These are phyloP conservation scores for Ceuthmochares aereus DNA, from an alignment of 2,113 vertebrate genomes.

Conservation along the genomic window DNA sequence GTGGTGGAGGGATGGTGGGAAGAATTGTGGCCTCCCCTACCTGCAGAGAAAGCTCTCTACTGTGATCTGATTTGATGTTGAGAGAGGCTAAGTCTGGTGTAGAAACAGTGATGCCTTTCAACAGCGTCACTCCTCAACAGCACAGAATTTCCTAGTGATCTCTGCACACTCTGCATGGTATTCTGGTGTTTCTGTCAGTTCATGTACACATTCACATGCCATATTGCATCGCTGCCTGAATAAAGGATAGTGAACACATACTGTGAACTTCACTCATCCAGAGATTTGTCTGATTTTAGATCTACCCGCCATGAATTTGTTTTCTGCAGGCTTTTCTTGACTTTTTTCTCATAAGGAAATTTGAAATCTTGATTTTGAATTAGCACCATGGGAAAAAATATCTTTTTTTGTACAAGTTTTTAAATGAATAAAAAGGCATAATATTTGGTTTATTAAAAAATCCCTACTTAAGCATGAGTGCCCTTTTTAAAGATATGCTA, in stretches of 20 bases:
- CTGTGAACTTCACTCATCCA: not conserved
- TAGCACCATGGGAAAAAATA: not conserved
- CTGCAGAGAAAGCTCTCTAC: not conserved
- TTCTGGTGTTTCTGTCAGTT: conserved; percentile 42
- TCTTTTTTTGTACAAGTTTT: not conserved
- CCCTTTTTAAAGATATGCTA: not conserved
- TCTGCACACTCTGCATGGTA: not conserved
- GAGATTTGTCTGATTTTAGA: not conserved
- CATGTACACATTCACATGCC: not conserved
- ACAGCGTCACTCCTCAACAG: not conserved
- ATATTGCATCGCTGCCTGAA: not conserved
- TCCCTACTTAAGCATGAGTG: not conserved
- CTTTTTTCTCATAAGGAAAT: not conserved
- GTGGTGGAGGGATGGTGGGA: not conserved
- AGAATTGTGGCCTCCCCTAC: not conserved
- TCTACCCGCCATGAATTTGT: not conserved
- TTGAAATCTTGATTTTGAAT: conserved; percentile 5
- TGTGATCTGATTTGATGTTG: not conserved
- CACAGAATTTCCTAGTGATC: conserved; percentile 21
- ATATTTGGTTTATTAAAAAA: not conserved
- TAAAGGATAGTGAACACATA: not conserved
- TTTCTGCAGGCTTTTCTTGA: not conserved
- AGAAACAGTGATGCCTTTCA: not conserved
- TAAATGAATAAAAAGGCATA: not conserved
- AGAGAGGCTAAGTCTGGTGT: not conserved